Conservation (phyloP, 2,888 invertebrate species). For the Ferdinandea cuprea region DNA sequence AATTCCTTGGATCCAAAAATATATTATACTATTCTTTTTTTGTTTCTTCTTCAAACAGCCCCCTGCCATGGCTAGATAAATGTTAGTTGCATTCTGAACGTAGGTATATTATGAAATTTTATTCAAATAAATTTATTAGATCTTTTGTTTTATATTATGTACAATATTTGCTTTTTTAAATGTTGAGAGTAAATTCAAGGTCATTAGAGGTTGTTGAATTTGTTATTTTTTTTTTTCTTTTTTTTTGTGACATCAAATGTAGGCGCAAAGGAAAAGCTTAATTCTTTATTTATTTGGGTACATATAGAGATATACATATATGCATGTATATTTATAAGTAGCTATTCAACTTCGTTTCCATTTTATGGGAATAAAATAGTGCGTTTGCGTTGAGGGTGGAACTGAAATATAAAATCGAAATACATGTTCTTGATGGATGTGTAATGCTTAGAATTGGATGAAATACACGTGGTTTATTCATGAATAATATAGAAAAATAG, state of each 20-base stretch:
- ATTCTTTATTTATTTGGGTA: constrained; percentile 30
- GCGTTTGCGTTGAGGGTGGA: too few relatives aligned
- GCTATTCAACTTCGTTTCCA: constrained; percentile 33
- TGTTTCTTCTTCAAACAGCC: constrained; percentile 16
- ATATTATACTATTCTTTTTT: too few relatives aligned
- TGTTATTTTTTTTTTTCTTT: not conserved
- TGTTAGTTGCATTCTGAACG: constrained; percentile 24
- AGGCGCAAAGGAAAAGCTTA: constrained; percentile 29
- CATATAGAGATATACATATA: too few relatives aligned
- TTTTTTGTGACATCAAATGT: not conserved
- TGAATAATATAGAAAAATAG: not conserved
- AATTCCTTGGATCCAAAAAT: constrained; percentile 37
- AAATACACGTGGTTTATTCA: constrained; percentile 21
- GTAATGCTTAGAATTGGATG: constrained; percentile 6
- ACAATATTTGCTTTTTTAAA: constrained; percentile 4
- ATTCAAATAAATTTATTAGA: not conserved
- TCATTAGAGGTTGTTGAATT: constrained; percentile 71
- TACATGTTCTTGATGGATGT: constrained; percentile 10
- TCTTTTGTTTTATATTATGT: constrained; percentile 4
- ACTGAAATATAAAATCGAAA: too few relatives aligned
- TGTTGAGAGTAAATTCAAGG: constrained; percentile 54
- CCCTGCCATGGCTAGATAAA: constrained; percentile 21
- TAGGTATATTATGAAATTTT: constrained; percentile 5
- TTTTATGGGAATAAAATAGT: not conserved
- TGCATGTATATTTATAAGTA: too few relatives aligned